Evolutionary conservation across 2,888 invertebrate genomes (phyloP).

Genomic region (Torymus tubicola): DNA sequence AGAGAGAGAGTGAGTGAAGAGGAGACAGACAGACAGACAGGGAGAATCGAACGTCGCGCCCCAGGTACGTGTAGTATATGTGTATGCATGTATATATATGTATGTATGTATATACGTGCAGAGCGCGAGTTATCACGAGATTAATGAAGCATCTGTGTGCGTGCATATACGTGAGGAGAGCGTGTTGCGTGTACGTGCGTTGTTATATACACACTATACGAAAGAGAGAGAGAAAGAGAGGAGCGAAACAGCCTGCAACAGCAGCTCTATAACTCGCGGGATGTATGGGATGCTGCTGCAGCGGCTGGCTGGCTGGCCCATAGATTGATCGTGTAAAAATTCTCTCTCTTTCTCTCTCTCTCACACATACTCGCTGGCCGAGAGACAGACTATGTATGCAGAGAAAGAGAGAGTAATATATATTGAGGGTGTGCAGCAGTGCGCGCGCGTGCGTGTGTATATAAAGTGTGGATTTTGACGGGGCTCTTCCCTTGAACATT

Average conservation of each 20-base stretch:
- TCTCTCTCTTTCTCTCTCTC: neutral
- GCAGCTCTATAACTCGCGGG: no score
- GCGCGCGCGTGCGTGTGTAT: neutral
- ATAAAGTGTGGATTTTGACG: neutral
- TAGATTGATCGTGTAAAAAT: constrained; percentile 32
- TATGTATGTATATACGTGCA: constrained; percentile 26
- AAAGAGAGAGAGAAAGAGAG: neutral
- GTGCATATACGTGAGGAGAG: neutral
- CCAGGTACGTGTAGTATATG: neutral
- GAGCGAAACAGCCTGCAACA: no score
- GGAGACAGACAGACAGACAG: neutral
- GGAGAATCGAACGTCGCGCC: neutral
- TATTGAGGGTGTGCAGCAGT: neutral
- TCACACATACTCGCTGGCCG: constrained; percentile 11
- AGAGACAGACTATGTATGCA: neutral
- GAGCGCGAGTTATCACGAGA: constrained; percentile 37
- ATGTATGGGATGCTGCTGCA: constrained; percentile 34
- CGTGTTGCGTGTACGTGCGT: neutral
- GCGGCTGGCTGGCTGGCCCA: neutral
- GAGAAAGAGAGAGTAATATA: no score
- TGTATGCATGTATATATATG: no score
- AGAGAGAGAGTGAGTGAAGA: no score
- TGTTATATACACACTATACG: neutral
- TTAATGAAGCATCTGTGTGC: constrained; percentile 1
- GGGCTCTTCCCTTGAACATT: no score